Conservation (phyloP, 1,140 invertebrate genomes). For the Sarcophaga peregrina region DNA sequence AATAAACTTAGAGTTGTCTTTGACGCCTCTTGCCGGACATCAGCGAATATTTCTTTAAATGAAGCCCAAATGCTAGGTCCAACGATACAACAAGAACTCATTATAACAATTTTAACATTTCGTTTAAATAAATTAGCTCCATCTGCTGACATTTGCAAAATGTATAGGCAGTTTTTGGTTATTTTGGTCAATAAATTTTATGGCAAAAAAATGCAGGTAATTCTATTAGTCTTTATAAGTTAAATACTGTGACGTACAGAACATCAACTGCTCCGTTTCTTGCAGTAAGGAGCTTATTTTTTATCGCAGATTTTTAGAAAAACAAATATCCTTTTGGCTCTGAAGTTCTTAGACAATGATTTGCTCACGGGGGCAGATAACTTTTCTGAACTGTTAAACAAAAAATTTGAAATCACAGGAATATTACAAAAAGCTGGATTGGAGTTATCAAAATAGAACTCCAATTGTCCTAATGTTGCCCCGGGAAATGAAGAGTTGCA, state of each 20-base stretch:
- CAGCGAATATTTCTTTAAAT: too few relatives aligned
- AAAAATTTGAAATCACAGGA: not conserved
- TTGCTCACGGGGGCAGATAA: not conserved
- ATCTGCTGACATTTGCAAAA: conserved; percentile 52
- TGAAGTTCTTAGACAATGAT: too few relatives aligned
- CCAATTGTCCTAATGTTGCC: not conserved
- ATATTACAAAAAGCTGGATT: not conserved
- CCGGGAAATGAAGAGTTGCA: not conserved
- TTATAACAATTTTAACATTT: conserved; percentile 8
- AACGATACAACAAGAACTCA: conserved; percentile 55
- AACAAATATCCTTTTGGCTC: not conserved
- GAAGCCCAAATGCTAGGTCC: conserved; percentile 50
- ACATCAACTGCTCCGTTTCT: not conserved
- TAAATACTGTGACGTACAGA: conserved; percentile 56
- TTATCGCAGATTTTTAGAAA: not conserved
- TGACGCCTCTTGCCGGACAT: too few relatives aligned
- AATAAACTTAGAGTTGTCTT: too few relatives aligned
- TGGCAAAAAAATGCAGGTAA: conserved; percentile 53
- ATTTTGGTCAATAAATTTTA: conserved; percentile 59
- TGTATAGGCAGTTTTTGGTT: conserved; percentile 56
- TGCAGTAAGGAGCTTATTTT: not conserved
- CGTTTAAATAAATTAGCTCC: conserved; percentile 55
- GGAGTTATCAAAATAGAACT: not conserved
- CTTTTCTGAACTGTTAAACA: not conserved
- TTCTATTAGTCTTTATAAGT: conserved; percentile 38